These are phyloP conservation scores for Thera obeliscata DNA, from an alignment of 2,888 invertebrate species.

Conservation along the genomic window DNA sequence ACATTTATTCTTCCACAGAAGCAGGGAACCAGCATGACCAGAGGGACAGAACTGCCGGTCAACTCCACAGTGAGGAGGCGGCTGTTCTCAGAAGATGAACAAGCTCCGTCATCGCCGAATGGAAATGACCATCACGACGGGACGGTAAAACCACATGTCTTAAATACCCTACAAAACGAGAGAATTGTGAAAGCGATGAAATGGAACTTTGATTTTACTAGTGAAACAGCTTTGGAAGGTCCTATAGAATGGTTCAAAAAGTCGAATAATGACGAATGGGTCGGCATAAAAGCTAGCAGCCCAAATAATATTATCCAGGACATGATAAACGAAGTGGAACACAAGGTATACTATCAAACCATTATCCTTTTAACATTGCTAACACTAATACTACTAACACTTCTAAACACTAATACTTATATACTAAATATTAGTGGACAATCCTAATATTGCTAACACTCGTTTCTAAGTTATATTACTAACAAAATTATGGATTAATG, in stretches of 20 bases:
- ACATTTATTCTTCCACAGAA: conserved; percentile 53
- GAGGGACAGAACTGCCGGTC: conserved; percentile 50
- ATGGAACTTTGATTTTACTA: conserved; percentile 25
- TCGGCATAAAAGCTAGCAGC: conserved; percentile 3
- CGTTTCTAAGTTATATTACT: too few species aligned
- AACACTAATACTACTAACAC: too few species aligned
- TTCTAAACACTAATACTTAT: too few species aligned
- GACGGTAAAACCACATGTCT: conserved; percentile 1
- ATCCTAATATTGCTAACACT: too few species aligned
- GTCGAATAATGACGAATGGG: conserved; percentile 6
- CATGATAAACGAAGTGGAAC: background rate
- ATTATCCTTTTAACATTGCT: background rate
- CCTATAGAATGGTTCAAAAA: conserved; percentile 18
- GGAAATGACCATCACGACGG: background rate
- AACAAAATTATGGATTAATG: too few species aligned
- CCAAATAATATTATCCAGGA: conserved; percentile 1
- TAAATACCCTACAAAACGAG: conserved; percentile 1
- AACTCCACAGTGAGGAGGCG: conserved; percentile 61
- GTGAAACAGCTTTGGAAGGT: conserved; percentile 4
- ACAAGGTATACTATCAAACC: background rate
- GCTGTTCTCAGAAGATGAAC: conserved; percentile 59
- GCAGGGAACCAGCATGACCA: conserved; percentile 53
- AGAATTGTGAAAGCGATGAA: conserved; percentile 13
- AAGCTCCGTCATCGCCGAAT: background rate
- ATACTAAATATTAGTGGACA: too few species aligned